Evolutionary conservation across 1,140 invertebrate species (phyloP).

Genomic region (Conopomorpha cramerella): DNA sequence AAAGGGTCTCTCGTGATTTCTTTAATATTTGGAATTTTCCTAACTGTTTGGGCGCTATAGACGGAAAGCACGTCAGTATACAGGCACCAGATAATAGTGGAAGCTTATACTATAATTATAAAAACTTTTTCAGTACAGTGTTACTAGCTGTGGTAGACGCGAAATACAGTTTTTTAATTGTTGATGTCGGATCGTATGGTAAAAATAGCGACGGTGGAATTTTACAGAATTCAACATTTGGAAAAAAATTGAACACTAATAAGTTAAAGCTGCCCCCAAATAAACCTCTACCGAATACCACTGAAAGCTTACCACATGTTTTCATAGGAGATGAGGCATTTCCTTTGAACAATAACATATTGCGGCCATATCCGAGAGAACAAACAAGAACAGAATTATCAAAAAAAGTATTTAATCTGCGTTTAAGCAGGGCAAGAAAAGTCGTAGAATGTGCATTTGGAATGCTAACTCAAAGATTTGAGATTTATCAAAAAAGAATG

Average conservation of each 20-base stretch:
- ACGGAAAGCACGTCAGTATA: slow-evolving; percentile 1
- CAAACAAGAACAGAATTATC: slow-evolving; percentile 9
- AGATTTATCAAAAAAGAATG: too few species aligned
- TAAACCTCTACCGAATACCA: slow-evolving; percentile 10
- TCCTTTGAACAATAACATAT: slow-evolving; percentile 14
- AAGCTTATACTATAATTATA: slow-evolving; percentile 38
- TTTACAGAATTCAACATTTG: slow-evolving; percentile 13
- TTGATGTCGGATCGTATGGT: slow-evolving; percentile 29
- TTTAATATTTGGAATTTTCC: slow-evolving; percentile 6
- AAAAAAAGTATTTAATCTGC: slow-evolving; percentile 20
- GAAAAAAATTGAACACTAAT: slow-evolving; percentile 15
- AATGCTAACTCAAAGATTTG: too few species aligned
- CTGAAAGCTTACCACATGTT: slow-evolving; percentile 10
- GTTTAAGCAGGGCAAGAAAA: slow-evolving; percentile 16
- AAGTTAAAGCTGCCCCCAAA: slow-evolving; percentile 7
- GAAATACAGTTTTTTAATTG: slow-evolving; percentile 26
- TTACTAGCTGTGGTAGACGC: slow-evolving; percentile 17
- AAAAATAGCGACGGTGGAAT: slow-evolving; percentile 20
- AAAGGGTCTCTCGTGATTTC: slow-evolving; percentile 21
- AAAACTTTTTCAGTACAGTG: slow-evolving; percentile 23
- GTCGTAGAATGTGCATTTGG: slow-evolving; percentile 47
- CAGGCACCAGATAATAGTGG: slow-evolving; percentile 10
- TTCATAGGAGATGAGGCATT: slow-evolving; percentile 19
- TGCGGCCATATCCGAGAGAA: slow-evolving; percentile 18
- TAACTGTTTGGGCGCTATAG: background rate